A percentile compares a stretch with the other conserved stretches of the same genome.
phyloP scores from a whole-genome alignment of 1,140 invertebrate species.

The Lamellibrachia luymesi region DNA sequence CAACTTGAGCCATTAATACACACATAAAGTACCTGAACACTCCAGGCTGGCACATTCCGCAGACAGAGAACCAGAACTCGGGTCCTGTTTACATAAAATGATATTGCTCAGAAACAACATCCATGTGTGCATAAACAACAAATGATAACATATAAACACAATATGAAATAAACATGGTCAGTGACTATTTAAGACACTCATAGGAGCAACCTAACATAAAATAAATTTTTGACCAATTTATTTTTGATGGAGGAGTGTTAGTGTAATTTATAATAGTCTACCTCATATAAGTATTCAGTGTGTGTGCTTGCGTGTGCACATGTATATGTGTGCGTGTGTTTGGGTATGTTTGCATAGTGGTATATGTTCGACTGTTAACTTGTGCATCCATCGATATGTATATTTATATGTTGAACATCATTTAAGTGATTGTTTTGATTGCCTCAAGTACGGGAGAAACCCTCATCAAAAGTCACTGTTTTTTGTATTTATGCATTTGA shows the following conservation, averaged over 20 bases:
- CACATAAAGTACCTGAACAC: neutral
- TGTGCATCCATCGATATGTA: neutral
- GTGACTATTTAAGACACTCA: too few species aligned
- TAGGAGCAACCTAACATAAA: too few species aligned
- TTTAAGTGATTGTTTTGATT: neutral
- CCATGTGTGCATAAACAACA: neutral
- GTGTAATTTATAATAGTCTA: neutral
- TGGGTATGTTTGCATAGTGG: neutral
- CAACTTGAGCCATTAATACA: neutral
- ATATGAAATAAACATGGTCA: neutral
- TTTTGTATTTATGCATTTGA: too few species aligned
- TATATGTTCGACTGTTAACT: neutral
- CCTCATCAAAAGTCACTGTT: too few species aligned
- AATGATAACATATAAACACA: neutral
- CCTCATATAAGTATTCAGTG: neutral
- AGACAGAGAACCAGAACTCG: neutral
- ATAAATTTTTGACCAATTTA: neutral
- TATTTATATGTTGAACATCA: neutral
- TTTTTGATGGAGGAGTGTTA: neutral
- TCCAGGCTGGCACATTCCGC: neutral
- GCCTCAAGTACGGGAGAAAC: neutral
- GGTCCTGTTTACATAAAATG: neutral
- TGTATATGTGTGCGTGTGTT: neutral
- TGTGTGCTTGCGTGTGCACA: neutral
- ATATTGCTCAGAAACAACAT: neutral